These are phyloP conservation scores for Epinephelus moara DNA, from an alignment of 2,113 vertebrate species.

Conservation along the genomic window DNA sequence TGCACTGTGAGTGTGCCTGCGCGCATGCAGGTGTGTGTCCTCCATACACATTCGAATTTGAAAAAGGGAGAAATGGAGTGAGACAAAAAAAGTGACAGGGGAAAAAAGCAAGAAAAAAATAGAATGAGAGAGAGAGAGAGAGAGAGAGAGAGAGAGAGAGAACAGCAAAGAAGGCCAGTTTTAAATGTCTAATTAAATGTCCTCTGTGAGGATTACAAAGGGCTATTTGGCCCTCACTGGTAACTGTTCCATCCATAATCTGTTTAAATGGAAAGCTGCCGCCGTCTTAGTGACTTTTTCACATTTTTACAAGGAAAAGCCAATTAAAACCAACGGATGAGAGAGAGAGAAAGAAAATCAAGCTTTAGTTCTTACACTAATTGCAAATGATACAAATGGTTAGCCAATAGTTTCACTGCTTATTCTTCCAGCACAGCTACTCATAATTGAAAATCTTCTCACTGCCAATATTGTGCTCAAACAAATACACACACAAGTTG, in stretches of 20 bases:
- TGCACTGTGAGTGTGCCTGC: conserved; percentile 6
- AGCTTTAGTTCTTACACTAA: conserved; percentile 72
- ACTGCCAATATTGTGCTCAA: conserved; percentile 52
- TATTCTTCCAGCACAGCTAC: conserved; percentile 53
- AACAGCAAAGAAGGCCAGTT: conserved; percentile 53
- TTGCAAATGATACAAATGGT: conserved; percentile 77
- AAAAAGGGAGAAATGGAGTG: conserved; percentile 5
- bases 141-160: conserved; percentile 6
- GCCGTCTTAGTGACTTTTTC: conserved; percentile 62
- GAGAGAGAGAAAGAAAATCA: conserved; percentile 13
- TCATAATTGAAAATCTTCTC: conserved; percentile 69
- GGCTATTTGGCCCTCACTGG: conserved; percentile 71
- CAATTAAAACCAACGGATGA: conserved; percentile 73
- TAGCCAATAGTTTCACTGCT: conserved; percentile 59
- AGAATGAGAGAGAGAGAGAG: conserved; percentile 11
- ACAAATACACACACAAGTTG: conserved; percentile 35
- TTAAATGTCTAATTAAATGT: conserved; percentile 78
- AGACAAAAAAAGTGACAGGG: conserved; percentile 19
- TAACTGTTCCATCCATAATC: conserved; percentile 80
- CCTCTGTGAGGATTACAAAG: conserved; percentile 81
- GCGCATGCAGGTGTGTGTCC: conserved; percentile 1
- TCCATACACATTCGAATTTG: background rate
- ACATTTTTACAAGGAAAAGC: conserved; percentile 69
- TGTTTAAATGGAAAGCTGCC: conserved; percentile 72
- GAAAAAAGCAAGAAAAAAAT: background rate